phyloP scores from a whole-genome alignment of 2,888 invertebrate genomes.

The Boloria selene region DNA sequence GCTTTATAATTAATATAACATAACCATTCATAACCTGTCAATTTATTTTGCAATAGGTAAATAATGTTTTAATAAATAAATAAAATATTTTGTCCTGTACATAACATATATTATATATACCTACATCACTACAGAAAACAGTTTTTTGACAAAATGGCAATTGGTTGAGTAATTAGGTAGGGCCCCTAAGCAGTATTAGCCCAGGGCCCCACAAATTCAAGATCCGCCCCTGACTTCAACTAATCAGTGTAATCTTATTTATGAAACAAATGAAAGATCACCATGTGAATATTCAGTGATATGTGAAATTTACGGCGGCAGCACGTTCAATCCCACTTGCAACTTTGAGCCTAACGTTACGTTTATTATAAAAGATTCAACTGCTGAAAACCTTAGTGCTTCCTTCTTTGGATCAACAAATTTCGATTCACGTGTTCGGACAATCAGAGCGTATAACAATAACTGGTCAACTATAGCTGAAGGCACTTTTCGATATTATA shows the following conservation, averaged over 20 bases:
- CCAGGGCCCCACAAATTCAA: no score
- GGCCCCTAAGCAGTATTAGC: no score
- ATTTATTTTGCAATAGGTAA: no score
- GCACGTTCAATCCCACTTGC: slow-evolving; percentile 50
- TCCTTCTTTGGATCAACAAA: slow-evolving; percentile 67
- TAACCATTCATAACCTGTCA: no score
- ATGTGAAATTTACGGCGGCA: slow-evolving; percentile 53
- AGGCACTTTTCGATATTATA: slow-evolving; percentile 57
- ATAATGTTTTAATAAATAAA: no score
- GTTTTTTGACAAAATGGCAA: no score
- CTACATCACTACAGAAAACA: no score
- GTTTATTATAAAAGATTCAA: slow-evolving; percentile 53
- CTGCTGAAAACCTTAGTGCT: slow-evolving; percentile 44
- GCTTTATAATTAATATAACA: no score
- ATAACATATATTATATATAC: no score
- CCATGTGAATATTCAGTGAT: slow-evolving; percentile 56
- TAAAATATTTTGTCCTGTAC: no score
- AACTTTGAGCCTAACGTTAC: slow-evolving; percentile 51
- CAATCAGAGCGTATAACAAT: slow-evolving; percentile 51
- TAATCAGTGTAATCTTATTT: slow-evolving; percentile 44
- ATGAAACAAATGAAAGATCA: slow-evolving; percentile 29
- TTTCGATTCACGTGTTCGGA: slow-evolving; percentile 64
- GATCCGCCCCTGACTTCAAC: no score
- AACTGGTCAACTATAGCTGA: slow-evolving; percentile 54
- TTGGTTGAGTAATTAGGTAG: no score